Base-by-base conservation (phyloP, 2,113 vertebrate genomes). In the Hystrix cristata region DNA sequence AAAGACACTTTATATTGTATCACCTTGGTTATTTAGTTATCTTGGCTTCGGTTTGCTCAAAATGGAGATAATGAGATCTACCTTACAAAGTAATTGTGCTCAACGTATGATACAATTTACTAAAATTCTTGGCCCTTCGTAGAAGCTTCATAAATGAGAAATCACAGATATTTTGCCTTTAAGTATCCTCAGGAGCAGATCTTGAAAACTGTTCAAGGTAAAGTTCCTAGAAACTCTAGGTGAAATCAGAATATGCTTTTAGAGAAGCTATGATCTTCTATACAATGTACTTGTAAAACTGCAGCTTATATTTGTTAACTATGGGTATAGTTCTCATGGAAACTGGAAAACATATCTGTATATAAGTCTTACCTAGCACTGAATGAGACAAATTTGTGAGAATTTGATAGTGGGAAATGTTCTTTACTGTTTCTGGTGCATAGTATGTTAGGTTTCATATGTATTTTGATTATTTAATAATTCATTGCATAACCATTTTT, bases 161-260 rank as follows among this genome's bases (percentile, higher is more conserved):
- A 51, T 69, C n/a, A 4, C 90, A 48, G 65, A 51, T 90, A 82
- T 48, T 89, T 94, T 85, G 29, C 43, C n/a, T 62, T 25, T 53
- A 38, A 10, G n/a, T 87, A 2, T 5, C 18, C 55, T 96, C 3
- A 59, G 67, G 38, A 92, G 14, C 46, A 72, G 43, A 82, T 64
- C 64, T 90, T n/a, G 43, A 87, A 87, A 97, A 55, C 18, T 21
- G n/a, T 69, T 82, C n/a, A 72, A 79, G 46, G 21, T 53, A 95
- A 82, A 90, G 43, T 11, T 96, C 62, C 16, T 51, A 95, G 65
- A 71, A 86, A 89, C 43, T 86, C 51, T 67, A 67, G 19, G 29
- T 89, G 31, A 95, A 71, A 48, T 59, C 27, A 88, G 34, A 69
- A 21, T 53, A 43, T 88, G 29, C 65, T 55, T 72, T 84, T 10